These are phyloP conservation scores for Mormyrus proboscirostris DNA, from an alignment of 2,797 vertebrate genomes.

Conservation along the genomic window DNA sequence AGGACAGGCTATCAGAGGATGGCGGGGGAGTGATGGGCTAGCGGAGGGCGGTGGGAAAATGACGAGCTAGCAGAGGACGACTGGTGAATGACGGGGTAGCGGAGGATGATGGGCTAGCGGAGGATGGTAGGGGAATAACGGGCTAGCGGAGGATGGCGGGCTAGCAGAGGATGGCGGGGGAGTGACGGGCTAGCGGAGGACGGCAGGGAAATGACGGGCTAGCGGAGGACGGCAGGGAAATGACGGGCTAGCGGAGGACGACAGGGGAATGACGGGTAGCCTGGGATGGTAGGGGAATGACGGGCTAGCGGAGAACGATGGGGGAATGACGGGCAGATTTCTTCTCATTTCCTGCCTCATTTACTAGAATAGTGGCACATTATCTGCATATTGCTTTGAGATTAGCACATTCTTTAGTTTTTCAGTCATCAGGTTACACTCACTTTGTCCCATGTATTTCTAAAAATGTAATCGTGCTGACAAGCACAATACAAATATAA, in stretches of 20 bases:
- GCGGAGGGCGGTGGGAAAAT: background rate
- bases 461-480: background rate
- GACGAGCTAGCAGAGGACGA: background rate
- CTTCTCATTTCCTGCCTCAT: background rate
- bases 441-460: background rate
- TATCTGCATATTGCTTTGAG: background rate
- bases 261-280: too few species aligned
- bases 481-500: background rate
- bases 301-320: too few species aligned
- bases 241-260: background rate
- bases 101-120: too few species aligned
- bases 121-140: background rate
- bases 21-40: background rate
- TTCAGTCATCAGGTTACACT: background rate
- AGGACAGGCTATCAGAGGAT: fast-evolving
- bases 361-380: background rate
- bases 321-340: background rate
- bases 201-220: background rate
- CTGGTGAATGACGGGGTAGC: background rate
- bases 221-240: background rate
- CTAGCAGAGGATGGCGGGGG: background rate
- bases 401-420: background rate
- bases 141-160: background rate
- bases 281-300: too few species aligned
- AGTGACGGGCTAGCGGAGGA: background rate